A percentile compares a stretch with the other conserved stretches of the same genome.
Conservation (phyloP, 2,797 vertebrate species). For the Galaxias olidus region DNA sequence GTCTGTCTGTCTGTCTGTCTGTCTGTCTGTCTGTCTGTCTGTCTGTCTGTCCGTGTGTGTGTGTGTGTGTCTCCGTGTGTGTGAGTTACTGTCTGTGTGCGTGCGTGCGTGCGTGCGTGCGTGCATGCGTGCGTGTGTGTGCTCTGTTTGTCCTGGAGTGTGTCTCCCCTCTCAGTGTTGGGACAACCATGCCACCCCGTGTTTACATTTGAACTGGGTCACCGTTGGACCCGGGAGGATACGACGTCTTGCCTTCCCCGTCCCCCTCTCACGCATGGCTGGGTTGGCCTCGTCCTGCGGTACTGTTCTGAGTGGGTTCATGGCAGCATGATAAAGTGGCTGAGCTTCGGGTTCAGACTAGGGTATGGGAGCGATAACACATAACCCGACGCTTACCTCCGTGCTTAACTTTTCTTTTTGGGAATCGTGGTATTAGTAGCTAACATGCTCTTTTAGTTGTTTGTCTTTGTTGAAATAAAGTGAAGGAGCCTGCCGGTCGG, state of each 20-base stretch:
- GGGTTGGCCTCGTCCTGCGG: not conserved
- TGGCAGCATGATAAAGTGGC: not conserved
- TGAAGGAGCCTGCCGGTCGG: no score
- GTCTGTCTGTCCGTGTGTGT: no score
- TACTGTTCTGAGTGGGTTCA: not conserved
- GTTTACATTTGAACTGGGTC: slow-evolving; percentile 19
- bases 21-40: not conserved
- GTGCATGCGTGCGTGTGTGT: not conserved
- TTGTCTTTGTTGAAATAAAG: no score
- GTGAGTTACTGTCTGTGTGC: not conserved
- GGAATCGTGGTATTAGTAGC: not conserved
- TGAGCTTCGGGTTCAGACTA: not conserved
- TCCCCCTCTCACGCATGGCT: not conserved
- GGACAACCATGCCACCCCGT: slow-evolving; percentile 1
- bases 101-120: slow-evolving; percentile 27
- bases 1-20: slow-evolving; percentile 15
- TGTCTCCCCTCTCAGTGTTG: slow-evolving; percentile 15
- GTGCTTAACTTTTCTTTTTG: not conserved
- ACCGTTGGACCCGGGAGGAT: slow-evolving; percentile 3
- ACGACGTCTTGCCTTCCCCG: not conserved
- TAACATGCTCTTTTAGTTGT: no score
- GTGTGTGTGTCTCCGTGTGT: no score
- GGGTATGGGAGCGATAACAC: not conserved
- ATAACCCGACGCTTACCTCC: not conserved
- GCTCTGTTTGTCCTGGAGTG: slow-evolving; percentile 13